These are phyloP conservation scores for Gulo gulo DNA, from an alignment of 2,113 vertebrate genomes.

Conservation along the genomic window DNA sequence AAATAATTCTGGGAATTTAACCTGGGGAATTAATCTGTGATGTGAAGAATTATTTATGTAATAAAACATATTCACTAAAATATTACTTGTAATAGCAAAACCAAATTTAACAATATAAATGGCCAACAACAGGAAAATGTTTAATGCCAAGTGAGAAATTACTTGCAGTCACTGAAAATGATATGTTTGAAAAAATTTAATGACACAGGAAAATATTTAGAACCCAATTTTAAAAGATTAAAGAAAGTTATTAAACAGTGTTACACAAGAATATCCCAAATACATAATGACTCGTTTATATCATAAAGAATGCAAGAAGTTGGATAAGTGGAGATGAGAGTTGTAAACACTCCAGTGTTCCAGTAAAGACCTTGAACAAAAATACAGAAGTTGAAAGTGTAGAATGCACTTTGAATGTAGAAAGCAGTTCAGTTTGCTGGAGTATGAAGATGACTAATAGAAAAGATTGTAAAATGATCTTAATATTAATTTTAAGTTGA, in stretches of 20 bases:
- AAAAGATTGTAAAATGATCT: background rate
- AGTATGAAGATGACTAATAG: background rate
- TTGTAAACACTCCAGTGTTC: background rate
- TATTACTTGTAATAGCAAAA: background rate
- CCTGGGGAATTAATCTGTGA: background rate
- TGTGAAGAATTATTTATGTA: background rate
- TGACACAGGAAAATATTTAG: background rate
- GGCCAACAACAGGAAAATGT: background rate
- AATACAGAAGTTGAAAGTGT: background rate
- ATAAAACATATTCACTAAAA: background rate
- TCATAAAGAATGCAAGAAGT: slow-evolving; percentile 5
- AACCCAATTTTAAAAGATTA: slow-evolving; percentile 3
- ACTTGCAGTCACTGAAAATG: background rate
- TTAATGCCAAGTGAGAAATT: background rate
- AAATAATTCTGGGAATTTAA: slow-evolving; percentile 26
- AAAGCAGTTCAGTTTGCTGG: background rate
- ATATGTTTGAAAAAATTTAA: background rate
- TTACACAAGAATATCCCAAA: background rate
- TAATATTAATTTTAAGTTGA: background rate
- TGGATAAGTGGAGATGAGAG: background rate
- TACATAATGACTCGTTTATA: background rate
- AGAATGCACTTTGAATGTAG: background rate
- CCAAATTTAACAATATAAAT: background rate
- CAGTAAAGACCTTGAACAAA: background rate
- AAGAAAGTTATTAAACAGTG: background rate